Conservation (phyloP, 2,888 invertebrate genomes). For the Sepiola atlantica region DNA sequence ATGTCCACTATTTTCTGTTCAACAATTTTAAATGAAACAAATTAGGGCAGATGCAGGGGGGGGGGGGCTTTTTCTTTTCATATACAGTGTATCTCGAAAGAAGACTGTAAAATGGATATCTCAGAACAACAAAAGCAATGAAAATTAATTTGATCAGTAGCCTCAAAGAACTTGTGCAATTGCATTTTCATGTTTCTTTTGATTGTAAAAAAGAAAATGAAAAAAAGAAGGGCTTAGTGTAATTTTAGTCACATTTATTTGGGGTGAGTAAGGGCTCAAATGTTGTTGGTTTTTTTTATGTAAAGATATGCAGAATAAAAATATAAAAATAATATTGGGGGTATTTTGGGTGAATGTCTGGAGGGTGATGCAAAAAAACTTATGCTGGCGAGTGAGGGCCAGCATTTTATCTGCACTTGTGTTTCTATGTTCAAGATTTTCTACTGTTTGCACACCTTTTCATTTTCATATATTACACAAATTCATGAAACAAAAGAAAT, state of each 20-base stretch:
- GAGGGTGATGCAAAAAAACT: background rate
- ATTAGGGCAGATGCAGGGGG: background rate
- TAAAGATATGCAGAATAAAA: background rate
- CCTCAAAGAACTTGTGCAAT: background rate
- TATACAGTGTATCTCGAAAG: background rate
- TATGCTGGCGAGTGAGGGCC: background rate
- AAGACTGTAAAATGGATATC: background rate
- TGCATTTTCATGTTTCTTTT: background rate
- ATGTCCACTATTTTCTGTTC: background rate
- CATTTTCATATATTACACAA: background rate
- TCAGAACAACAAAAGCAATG: background rate
- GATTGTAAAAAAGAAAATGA: background rate
- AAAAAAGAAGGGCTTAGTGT: background rate
- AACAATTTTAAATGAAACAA: too few relatives aligned
- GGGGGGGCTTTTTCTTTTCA: background rate
- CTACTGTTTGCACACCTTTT: background rate
- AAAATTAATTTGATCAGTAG: background rate
- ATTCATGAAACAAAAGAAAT: background rate
- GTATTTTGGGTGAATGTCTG: background rate
- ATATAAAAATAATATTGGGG: background rate
- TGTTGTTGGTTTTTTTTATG: background rate
- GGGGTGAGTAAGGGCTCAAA: background rate
- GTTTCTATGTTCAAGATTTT: background rate
- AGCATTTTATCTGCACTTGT: background rate
- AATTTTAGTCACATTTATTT: background rate